Evolutionary conservation across 1,140 invertebrate species (phyloP).

Genomic region (Lordiphosa collinella): DNA sequence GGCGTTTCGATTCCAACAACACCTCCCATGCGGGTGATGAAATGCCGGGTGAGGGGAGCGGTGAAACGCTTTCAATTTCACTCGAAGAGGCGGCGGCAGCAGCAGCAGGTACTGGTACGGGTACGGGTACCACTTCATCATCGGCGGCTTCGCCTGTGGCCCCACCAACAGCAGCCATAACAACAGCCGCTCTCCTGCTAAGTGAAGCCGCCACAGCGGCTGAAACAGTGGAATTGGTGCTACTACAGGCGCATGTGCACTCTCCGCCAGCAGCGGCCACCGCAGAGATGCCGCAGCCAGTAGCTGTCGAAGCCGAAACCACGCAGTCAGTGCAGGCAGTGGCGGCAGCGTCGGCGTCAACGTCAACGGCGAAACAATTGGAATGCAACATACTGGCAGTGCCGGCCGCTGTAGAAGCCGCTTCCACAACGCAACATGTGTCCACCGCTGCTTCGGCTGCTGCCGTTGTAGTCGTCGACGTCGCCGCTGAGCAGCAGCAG

Average conservation of each 20-base stretch:
- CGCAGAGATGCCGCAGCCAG: slow-evolving; percentile 46
- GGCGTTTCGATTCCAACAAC: slow-evolving; percentile 60
- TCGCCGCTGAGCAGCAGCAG: neutral
- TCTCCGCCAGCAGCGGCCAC: slow-evolving; percentile 50
- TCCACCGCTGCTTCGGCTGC: slow-evolving; percentile 5
- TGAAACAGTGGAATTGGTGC: slow-evolving; percentile 58
- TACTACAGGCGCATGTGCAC: slow-evolving; percentile 63
- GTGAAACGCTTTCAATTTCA: slow-evolving; percentile 44
- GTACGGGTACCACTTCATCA: slow-evolving; percentile 18
- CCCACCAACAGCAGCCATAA: slow-evolving; percentile 14
- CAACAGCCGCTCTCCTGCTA: slow-evolving; percentile 30
- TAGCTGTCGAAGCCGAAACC: slow-evolving; percentile 24
- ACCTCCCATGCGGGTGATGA: slow-evolving; percentile 54
- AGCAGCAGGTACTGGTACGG: neutral
- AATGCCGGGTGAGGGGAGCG: slow-evolving; percentile 16
- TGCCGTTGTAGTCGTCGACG: neutral
- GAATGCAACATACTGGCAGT: slow-evolving; percentile 33
- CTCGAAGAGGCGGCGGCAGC: slow-evolving; percentile 22
- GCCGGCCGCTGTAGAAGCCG: slow-evolving; percentile 4
- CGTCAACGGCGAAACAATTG: slow-evolving; percentile 30
- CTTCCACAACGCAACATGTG: slow-evolving; percentile 56
- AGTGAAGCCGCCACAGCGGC: slow-evolving; percentile 53
- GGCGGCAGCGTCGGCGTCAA: neutral
- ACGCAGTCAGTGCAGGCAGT: slow-evolving; percentile 10
- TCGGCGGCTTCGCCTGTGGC: slow-evolving; percentile 56